Evolutionary conservation across 2,888 invertebrate species (phyloP).

Genomic region (Eristalis tenax): DNA sequence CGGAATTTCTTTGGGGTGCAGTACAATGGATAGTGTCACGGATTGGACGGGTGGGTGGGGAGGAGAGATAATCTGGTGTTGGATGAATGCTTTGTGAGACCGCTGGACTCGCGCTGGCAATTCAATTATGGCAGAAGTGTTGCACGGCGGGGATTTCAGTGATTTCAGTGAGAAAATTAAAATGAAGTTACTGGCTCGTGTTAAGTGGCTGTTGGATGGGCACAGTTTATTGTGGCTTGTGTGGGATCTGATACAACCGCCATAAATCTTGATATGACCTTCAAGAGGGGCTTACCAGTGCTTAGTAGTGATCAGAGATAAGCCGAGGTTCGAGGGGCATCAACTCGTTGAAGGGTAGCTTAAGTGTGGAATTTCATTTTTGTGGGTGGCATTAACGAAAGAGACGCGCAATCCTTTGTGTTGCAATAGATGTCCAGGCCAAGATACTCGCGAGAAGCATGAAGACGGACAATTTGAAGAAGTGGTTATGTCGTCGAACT

Average conservation of each 20-base stretch:
- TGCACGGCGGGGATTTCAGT: constrained; percentile 39
- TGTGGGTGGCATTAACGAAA: background rate
- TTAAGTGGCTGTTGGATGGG: constrained; percentile 50
- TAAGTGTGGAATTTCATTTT: background rate
- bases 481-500: too few relatives aligned
- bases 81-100: constrained; percentile 45
- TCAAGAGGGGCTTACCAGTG: background rate
- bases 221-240: background rate
- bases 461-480: too few relatives aligned
- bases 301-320: background rate
- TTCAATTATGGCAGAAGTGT: constrained; percentile 64
- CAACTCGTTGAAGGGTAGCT: background rate
- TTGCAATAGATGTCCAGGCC: too few relatives aligned
- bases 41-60: background rate
- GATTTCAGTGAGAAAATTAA: constrained; percentile 54
- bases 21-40: constrained; percentile 23
- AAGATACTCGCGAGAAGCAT: too few relatives aligned
- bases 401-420: too few relatives aligned
- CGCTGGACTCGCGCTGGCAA: constrained; percentile 44
- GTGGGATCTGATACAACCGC: background rate
- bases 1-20: constrained; percentile 26
- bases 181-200: constrained; percentile 73
- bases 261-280: background rate
- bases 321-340: background rate
- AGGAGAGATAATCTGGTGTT: constrained; percentile 48